Conservation (phyloP, 1,140 invertebrate species). For the Portunus trituberculatus region DNA sequence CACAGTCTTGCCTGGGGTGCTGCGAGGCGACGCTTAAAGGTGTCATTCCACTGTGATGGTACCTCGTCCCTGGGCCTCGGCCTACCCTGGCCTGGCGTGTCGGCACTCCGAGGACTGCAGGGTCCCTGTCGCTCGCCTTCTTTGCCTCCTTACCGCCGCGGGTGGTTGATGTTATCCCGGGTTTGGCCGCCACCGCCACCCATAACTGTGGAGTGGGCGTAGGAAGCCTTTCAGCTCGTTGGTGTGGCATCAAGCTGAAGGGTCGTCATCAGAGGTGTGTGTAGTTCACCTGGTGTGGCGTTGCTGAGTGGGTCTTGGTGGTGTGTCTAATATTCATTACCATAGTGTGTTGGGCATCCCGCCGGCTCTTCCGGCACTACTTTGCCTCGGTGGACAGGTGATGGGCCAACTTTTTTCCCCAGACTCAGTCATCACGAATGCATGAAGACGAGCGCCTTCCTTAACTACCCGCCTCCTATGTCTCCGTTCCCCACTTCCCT, state of each 20-base stretch:
- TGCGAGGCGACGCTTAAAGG: conserved; percentile 7
- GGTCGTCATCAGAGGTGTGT: too few relatives aligned
- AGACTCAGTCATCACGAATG: neutral
- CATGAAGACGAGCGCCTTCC: neutral
- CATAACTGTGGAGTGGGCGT: too few relatives aligned
- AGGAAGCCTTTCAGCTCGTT: too few relatives aligned
- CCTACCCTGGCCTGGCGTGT: neutral
- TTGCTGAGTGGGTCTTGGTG: too few relatives aligned
- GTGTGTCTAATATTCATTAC: too few relatives aligned
- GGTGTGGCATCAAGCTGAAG: too few relatives aligned
- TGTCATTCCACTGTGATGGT: neutral
- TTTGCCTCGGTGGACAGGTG: neutral
- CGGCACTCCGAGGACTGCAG: neutral
- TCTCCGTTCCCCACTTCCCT: neutral
- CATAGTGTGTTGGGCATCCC: too few relatives aligned
- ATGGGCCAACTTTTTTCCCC: neutral
- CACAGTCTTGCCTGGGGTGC: neutral
- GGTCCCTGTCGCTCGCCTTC: neutral
- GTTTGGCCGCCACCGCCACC: neutral
- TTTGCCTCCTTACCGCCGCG: neutral
- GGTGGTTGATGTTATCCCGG: neutral
- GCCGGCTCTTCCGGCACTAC: too few relatives aligned
- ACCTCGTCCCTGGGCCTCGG: neutral
- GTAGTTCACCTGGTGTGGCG: too few relatives aligned
- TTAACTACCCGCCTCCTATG: conserved; percentile 10